Conservation (phyloP, 1,140 invertebrate species). For the Drosophila bocki region DNA sequence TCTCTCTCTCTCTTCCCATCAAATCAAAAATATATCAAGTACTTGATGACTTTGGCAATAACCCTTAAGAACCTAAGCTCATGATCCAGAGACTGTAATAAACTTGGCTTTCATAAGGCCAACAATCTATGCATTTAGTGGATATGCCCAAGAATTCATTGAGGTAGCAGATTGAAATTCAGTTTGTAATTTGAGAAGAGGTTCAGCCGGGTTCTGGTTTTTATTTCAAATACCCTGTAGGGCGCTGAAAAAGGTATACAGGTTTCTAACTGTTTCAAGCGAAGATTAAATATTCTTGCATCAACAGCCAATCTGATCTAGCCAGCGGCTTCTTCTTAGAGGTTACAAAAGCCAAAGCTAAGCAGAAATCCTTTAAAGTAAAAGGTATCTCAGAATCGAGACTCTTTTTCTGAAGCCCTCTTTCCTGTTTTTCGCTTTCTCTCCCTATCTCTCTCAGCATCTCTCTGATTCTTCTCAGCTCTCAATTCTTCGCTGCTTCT, state of each 20-base stretch:
- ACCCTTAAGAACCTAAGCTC: background rate
- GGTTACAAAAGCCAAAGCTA: background rate
- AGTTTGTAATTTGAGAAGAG: constrained; percentile 65
- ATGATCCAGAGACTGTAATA: constrained; percentile 28
- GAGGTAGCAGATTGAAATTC: constrained; percentile 48
- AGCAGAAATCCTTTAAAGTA: background rate
- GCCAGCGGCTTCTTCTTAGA: background rate
- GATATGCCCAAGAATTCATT: constrained; percentile 15
- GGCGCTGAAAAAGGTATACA: background rate
- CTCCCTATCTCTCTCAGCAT: background rate
- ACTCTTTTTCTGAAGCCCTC: too few relatives aligned
- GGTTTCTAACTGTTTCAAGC: background rate
- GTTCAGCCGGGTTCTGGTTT: constrained; percentile 30
- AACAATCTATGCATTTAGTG: constrained; percentile 45
- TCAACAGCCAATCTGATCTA: background rate
- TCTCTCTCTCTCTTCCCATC: background rate
- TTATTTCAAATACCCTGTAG: background rate
- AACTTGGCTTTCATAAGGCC: constrained; percentile 55
- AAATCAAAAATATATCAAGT: background rate
- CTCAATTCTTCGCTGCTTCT: background rate
- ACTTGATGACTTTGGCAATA: background rate
- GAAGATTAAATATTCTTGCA: too few relatives aligned
- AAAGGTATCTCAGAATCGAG: background rate
- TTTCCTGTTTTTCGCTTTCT: constrained; percentile 24
- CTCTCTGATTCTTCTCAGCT: constrained; percentile 3